Base-by-base conservation (phyloP, 2,888 invertebrate species). In the Orchesella flavescens region DNA sequence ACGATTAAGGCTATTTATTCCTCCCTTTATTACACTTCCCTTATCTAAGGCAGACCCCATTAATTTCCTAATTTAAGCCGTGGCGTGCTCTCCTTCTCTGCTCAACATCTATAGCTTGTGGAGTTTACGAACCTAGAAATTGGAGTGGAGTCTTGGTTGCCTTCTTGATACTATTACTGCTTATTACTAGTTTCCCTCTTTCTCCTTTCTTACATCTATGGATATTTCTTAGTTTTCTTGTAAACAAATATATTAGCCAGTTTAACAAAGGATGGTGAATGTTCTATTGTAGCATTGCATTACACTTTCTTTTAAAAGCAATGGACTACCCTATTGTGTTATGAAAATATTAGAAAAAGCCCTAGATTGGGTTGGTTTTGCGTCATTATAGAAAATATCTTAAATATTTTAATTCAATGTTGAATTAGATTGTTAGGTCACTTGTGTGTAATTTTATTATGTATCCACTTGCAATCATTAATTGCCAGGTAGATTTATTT, bases 51-150 rank as follows among this genome's bases (percentile, higher is more conserved):
- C 75, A 80, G 84, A 84, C 61, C 63, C 84, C 80, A 84, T 84
- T 84, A 84, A 84, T 84, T 84, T 84, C 69, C 69, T 84, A 84
- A 84, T 84, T 84, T 80, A 69, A 61, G 71, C 78, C 61, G 49
- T 2, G 34, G 19, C 15, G 3, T 34, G 21, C 53, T 17, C 17
- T 5, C 53, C 49, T 49, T 49, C 49, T 9, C 13, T 49, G 10
- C 49, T 49, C 49, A 12, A 9, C 49, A 9, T 49, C 49, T 49
- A 49, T 71, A 19, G 49, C 49, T 19, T 19, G n/a, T n/a, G 61
- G 24, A 49, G 57, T 69, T 34, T 73, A 84, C 71, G 79, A 80
- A 71, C 84, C 79, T 12, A 80, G 71, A 84, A 76, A 78, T 78
- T 71, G 78, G 19, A 78, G 61, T 61, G 46, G n/a, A n/a, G n/a